Evolutionary conservation across 2,113 vertebrate species (phyloP).

Genomic region (Hemicordylus capensis): DNA sequence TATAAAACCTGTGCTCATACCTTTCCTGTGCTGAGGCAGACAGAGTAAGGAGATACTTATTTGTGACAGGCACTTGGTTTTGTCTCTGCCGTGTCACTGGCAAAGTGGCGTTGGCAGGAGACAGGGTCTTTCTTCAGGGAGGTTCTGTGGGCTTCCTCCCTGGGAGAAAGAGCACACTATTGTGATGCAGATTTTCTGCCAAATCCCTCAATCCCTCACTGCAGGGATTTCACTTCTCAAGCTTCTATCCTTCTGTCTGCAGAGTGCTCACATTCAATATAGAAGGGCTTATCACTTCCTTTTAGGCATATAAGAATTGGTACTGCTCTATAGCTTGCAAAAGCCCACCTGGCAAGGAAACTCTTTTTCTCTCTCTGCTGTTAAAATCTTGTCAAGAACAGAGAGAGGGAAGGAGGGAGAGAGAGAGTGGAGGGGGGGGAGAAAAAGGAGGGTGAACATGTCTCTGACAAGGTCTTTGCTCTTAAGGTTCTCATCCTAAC

Average conservation of each 20-base stretch:
- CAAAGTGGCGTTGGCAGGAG: constrained; percentile 39
- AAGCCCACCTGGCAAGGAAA: constrained; percentile 56
- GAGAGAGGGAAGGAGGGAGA: constrained; percentile 32
- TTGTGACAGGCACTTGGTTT: neutral
- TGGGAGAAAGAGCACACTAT: constrained; percentile 53
- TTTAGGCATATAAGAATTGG: constrained; percentile 64
- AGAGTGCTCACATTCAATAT: constrained; percentile 58
- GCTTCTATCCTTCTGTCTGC: constrained; percentile 49
- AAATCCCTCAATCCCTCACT: constrained; percentile 67
- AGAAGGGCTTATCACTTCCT: constrained; percentile 62
- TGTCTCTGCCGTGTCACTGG: constrained; percentile 51
- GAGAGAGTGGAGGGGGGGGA: no score
- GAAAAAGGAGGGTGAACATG: neutral
- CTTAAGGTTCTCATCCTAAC: neutral
- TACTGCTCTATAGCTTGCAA: constrained; percentile 51
- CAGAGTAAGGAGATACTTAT: constrained; percentile 41
- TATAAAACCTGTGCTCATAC: constrained; percentile 32
- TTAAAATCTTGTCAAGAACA: constrained; percentile 49
- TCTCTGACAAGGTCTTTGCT: constrained; percentile 58
- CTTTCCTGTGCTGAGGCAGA: constrained; percentile 34
- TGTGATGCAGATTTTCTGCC: constrained; percentile 70
- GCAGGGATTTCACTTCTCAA: constrained; percentile 64
- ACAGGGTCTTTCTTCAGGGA: constrained; percentile 45
- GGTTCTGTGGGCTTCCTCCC: constrained; percentile 45
- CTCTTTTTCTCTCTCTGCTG: constrained; percentile 34